Evolutionary conservation across 1,140 invertebrate genomes (phyloP), one percentile per base, ranked within the genome.

Genomic region (Maniola jurtina): DNA sequence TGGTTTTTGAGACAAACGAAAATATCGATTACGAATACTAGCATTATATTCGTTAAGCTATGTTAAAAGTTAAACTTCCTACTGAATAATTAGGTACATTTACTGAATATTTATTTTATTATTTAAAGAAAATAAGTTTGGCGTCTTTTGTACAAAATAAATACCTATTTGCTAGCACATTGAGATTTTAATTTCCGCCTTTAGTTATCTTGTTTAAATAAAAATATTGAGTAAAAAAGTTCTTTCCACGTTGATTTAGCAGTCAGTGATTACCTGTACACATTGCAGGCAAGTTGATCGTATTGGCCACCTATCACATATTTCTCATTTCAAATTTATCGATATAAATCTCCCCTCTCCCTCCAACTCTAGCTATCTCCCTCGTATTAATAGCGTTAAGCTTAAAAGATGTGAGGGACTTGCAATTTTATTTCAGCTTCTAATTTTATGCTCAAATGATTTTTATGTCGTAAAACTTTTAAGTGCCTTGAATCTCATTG

Each of bases 271-370:
- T 64, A 71, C 69, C 66, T 65, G 58, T 68, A 70, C 62, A 48
- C 40, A 64, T 56, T 55, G 58, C 25, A 34, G 35, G 58, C 45
- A 60, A 64, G 59, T 66, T 48, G 69, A 71, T 71, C 69, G 36
- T 52, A 56, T 55, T 56, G 55, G 56, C 38, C 66, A 55, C 66
- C 48, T 67, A 68, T 71, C 71, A 67, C 65, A 75, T 78, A 71
- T 73, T 70, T 68, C 66, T 66, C 55, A 66, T 68, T 61, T 71
- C 68, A 45, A 71, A 75, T 73, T 73, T 71, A 58, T 70, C 55
- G 54, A 45, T 70, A 61, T 15, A 61, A 16, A 40, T 57, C 35
- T 15, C 8, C 34, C 57, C 13, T 73, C 62, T 68, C 66, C 54
- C 56, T 70, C 50, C 58, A 40, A 40, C 55, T 45, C 35, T 48